Conservation (phyloP, 2,888 invertebrate genomes). For the Dolichopus griseipennis region DNA sequence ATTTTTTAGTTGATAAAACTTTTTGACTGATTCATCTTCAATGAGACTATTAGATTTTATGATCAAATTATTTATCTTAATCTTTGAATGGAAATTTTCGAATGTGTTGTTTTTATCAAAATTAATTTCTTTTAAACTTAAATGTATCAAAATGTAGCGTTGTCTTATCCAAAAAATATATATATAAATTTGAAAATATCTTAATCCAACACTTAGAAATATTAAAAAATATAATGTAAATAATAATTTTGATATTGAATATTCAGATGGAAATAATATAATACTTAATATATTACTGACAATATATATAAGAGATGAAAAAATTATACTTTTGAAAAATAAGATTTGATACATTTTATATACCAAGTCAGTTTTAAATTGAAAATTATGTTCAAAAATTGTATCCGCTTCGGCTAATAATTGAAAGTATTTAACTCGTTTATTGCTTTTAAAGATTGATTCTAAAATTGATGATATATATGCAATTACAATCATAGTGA, state of each 20-base stretch:
- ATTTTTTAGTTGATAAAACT: conserved; percentile 2
- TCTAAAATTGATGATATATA: not conserved
- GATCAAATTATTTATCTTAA: conserved; percentile 18
- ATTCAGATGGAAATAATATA: not conserved
- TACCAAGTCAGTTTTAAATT: not conserved
- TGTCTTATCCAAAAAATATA: not conserved
- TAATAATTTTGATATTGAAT: not conserved
- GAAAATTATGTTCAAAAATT: not conserved
- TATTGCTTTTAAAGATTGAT: not conserved
- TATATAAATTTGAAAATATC: conserved; percentile 1
- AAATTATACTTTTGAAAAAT: not conserved
- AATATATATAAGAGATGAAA: not conserved
- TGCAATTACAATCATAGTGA: not conserved
- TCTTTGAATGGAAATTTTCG: not conserved
- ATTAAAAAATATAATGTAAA: not conserved
- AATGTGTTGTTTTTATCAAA: not conserved
- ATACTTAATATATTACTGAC: not conserved
- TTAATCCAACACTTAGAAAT: not conserved
- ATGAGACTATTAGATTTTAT: not conserved
- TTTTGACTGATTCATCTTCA: not conserved
- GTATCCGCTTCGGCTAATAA: not conserved
- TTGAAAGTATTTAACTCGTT: not conserved
- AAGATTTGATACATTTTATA: not conserved
- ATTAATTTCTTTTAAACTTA: not conserved
- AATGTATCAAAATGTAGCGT: not conserved